Base-by-base conservation (phyloP, 2,888 invertebrate genomes). In the Stenurella melanura region DNA sequence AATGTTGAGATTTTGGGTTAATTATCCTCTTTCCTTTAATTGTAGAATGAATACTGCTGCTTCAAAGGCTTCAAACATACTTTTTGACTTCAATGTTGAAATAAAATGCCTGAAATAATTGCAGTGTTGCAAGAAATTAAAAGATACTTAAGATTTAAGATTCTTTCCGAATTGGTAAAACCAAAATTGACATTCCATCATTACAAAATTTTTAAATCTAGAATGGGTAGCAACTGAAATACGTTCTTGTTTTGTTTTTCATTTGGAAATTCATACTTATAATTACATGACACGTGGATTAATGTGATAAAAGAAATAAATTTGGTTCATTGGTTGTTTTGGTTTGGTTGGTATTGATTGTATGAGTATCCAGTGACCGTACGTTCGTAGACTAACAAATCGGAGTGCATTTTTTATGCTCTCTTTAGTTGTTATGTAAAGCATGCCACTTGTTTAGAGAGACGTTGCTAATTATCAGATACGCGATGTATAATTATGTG, bases 231-330 rank as follows among this genome's bases (percentile, higher is more conserved):
- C n/a, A 50, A 0, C 50, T n/a, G 1, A 50, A 17, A 11, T 4
- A 42, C 19, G 54, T 75, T 72, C 72, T 72, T 66, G 63, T 63
- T 56, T 21, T 58, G 17, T 69, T 34, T 67, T 76, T 68, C 42
- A 18, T 7, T 9, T 34, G 66, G 34, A 56, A 66, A 73, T 58
- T 19, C 26, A 30, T 58, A 56, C 58, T 63, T 66, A 56, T 60
- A 79, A 84, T 85, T 86, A 87, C 86, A 86, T 86, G 84, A 87
- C 86, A 82, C 85, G 78, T 83, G 86, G 86, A 87, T 87, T 87
- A 86, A 86, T 86, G 86, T 87, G 86, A 86, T 86, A 85, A 81
- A 80, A 81, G 81, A 83, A 76, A 80, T 70, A 80, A 78, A 75
- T 69, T 78, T 84, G 82, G 85, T 84, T 84, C 80, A 84, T 84